Base-by-base conservation (phyloP, 2,888 invertebrate genomes). In the Didymodactylos carnosus region DNA sequence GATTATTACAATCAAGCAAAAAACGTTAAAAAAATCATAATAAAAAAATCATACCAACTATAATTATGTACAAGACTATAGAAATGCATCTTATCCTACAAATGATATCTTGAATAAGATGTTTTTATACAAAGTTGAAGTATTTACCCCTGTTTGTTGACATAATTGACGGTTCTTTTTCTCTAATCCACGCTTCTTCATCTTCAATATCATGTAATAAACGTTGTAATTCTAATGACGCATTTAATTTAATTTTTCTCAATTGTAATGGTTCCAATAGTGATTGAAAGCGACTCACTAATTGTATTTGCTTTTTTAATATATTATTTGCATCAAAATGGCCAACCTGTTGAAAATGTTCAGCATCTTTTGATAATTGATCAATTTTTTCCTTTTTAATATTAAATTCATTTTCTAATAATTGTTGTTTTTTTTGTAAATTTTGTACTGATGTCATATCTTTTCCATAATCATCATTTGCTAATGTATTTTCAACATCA, bases 261-360 rank as follows among this genome's bases (percentile, higher is more conserved):
- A 90, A 87, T 73, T 89, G 88, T 90, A 94, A 91, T 0, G 94
- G 94, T 72, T 89, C 89, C 80, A 79, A 75, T 41, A 77, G 76
- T 40, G 78, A 78, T 75, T 79, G 78, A 83, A 94, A 97, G 71
- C 94, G 88, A 69, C 81, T 87, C 0, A 90, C 89, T 16, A 95
- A 85, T 23, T 88, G 89, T 77, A 88, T 88, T 85, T 93, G 86
- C 79, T 95, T 97, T 72, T 89, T 87, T 77, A 88, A 88, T 77
- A 98, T 98, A 80, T 91, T 93, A 77, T 94, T 94, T 0, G 94
- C 90, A 83, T 98, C 98, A 83, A 98, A 98, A 84, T 99, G 98
- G 0, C 92, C 95, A 13, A 88, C 87, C 80, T 91, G 90, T 29
- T 92, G 90, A 84, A 99, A 98, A 83, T 91, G 90, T n/a, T 70